Percentiles rank a stretch among this genome's conserved stretches.
Conservation (phyloP, 1,140 invertebrate genomes). For the Neodiprion fabricii region DNA sequence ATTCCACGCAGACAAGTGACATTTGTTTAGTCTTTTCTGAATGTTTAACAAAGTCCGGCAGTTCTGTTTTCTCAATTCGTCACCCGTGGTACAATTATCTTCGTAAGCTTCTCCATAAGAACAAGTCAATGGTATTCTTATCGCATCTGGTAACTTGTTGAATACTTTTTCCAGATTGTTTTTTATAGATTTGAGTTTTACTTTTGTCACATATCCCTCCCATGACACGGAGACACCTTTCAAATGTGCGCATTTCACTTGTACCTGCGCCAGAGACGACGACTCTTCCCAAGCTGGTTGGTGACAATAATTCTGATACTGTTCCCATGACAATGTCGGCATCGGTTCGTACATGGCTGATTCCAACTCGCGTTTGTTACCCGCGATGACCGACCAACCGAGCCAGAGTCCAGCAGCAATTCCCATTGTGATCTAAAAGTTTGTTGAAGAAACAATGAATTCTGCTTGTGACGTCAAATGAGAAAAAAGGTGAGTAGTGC, state of each 20-base stretch:
- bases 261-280: constrained; percentile 69
- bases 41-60: constrained; percentile 64
- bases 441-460: constrained; percentile 8
- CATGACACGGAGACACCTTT: constrained; percentile 71
- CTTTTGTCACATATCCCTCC: constrained; percentile 75
- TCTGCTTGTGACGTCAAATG: too few species aligned
- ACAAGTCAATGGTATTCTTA: constrained; percentile 69
- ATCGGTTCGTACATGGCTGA: constrained; percentile 43
- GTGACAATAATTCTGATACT: constrained; percentile 75
- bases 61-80: constrained; percentile 56
- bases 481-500: too few species aligned
- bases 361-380: constrained; percentile 47
- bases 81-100: constrained; percentile 60
- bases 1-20: constrained; percentile 74
- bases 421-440: constrained; percentile 45
- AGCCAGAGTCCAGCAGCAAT: constrained; percentile 56
- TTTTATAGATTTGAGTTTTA: constrained; percentile 66
- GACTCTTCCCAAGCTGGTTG: constrained; percentile 71
- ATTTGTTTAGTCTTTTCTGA: constrained; percentile 64
- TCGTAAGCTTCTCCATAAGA: constrained; percentile 71
- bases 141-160: constrained; percentile 65
- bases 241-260: constrained; percentile 72
- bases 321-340: constrained; percentile 66
- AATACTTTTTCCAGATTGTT: constrained; percentile 69
- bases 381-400: constrained; percentile 60